Evolutionary conservation across 2,888 invertebrate species (phyloP).

Genomic region (Nomada ruficornis): DNA sequence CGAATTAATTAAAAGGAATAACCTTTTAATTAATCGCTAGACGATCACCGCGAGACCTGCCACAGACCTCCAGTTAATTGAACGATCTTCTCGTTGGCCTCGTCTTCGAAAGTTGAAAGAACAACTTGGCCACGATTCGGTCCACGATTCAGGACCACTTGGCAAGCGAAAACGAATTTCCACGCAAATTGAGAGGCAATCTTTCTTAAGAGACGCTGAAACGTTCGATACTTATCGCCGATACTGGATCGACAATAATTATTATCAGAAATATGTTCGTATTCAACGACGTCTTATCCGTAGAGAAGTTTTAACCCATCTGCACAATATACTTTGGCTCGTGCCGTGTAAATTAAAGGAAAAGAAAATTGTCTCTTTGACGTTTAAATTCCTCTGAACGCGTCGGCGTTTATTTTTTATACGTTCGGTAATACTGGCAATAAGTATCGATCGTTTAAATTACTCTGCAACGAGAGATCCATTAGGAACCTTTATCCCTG

Average conservation of each 20-base stretch:
- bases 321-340: too few relatives aligned
- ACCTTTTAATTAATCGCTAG: not conserved
- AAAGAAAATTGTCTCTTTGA: too few relatives aligned
- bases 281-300: too few relatives aligned
- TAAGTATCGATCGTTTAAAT: too few relatives aligned
- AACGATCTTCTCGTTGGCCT: not conserved
- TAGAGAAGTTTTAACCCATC: too few relatives aligned
- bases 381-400: too few relatives aligned
- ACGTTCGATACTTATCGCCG: too few relatives aligned
- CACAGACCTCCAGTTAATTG: slow-evolving; percentile 21
- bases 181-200: slow-evolving; percentile 45
- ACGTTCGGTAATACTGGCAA: too few relatives aligned
- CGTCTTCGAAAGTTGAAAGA: not conserved
- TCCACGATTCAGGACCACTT: not conserved
- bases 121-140: slow-evolving; percentile 16
- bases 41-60: not conserved
- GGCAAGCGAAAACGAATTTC: slow-evolving; percentile 1
- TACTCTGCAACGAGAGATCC: not conserved
- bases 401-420: too few relatives aligned
- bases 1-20: slow-evolving; percentile 46
- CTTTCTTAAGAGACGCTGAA: slow-evolving; percentile 16
- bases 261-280: too few relatives aligned
- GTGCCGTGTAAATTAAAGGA: too few relatives aligned
- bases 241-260: too few relatives aligned
- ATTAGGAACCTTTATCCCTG: not conserved